Conservation (phyloP, 1,140 invertebrate genomes). For the Drosophila repletoides region DNA sequence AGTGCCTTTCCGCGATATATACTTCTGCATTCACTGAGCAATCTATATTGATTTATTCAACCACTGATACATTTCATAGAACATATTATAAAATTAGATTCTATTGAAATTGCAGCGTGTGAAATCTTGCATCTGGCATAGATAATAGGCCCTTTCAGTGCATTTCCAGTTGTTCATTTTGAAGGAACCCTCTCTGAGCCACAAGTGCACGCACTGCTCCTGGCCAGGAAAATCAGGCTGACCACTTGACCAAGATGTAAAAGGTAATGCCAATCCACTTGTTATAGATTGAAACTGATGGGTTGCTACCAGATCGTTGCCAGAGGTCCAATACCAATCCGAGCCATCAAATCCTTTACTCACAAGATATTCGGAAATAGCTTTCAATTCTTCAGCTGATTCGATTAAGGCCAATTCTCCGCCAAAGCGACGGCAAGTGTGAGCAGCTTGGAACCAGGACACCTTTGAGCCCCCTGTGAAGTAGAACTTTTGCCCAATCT, state of each 20-base stretch:
- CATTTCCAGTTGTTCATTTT: constrained; percentile 40
- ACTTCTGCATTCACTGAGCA: too few species aligned
- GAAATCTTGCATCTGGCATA: constrained; percentile 15
- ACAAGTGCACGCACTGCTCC: constrained; percentile 40
- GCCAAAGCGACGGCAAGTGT: constrained; percentile 9
- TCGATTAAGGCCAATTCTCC: constrained; percentile 20
- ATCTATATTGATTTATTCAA: too few species aligned
- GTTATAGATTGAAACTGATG: not conserved
- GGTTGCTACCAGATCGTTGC: constrained; percentile 27
- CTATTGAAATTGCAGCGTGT: too few species aligned
- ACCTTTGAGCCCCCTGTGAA: not conserved
- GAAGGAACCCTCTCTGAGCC: not conserved
- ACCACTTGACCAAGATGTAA: constrained; percentile 12
- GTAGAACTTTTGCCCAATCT: constrained; percentile 19
- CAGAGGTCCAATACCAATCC: constrained; percentile 28
- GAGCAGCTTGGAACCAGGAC: constrained; percentile 4
- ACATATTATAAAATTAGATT: too few species aligned
- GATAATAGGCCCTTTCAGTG: not conserved
- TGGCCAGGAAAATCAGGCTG: constrained; percentile 38
- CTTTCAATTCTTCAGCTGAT: constrained; percentile 8
- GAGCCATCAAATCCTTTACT: not conserved
- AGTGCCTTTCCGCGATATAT: too few species aligned
- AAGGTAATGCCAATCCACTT: constrained; percentile 25
- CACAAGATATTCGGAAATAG: constrained; percentile 1
- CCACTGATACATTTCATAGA: too few species aligned